Conservation (phyloP, 2,888 invertebrate species). For the Dryadula phaetusa region DNA sequence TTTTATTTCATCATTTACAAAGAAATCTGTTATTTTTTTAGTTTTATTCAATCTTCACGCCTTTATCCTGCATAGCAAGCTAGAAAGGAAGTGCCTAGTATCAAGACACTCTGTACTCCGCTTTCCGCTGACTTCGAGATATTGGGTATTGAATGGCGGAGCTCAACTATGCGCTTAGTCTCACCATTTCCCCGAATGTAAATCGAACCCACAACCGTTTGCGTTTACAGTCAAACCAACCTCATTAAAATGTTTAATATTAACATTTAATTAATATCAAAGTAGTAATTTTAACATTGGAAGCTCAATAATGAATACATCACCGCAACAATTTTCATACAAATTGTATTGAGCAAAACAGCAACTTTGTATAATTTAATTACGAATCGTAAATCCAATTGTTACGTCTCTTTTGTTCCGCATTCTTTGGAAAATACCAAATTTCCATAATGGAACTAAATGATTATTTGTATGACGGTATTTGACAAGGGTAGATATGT, state of each 20-base stretch:
- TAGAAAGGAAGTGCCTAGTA: no score
- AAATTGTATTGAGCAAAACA: background rate
- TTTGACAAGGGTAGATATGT: background rate
- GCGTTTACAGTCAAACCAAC: no score
- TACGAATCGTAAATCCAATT: conserved; percentile 4
- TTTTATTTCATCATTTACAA: no score
- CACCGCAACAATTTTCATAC: background rate
- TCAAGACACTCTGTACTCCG: no score
- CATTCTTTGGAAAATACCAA: background rate
- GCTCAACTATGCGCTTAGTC: no score
- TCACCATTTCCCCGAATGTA: no score
- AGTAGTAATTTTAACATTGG: background rate
- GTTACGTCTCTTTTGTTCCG: background rate
- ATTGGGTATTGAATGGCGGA: no score
- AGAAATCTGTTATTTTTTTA: no score
- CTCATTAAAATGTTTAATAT: background rate
- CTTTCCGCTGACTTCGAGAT: no score
- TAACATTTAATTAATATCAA: background rate
- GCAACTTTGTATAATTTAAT: background rate
- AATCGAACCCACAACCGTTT: no score
- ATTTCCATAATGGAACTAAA: background rate
- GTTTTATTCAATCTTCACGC: no score
- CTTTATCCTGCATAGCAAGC: no score
- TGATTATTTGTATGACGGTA: background rate
- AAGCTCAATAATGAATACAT: background rate